Conservation (phyloP, 2,797 vertebrate genomes). For the Zalophus californianus region DNA sequence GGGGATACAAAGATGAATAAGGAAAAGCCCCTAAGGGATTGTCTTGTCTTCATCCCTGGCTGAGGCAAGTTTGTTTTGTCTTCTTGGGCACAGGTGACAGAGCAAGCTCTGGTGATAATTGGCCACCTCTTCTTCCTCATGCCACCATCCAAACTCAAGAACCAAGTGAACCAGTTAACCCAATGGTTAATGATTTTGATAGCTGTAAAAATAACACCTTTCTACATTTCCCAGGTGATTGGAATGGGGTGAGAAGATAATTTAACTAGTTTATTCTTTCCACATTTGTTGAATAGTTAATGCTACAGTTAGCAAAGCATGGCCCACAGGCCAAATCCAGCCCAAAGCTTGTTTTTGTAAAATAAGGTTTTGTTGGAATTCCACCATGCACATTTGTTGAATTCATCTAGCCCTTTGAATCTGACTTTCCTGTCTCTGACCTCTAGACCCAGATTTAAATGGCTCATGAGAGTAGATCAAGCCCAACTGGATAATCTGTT, state of each 20-base stretch:
- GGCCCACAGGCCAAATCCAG: neutral
- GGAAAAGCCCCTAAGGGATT: neutral
- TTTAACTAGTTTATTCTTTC: neutral
- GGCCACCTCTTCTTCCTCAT: constrained; percentile 52
- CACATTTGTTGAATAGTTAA: neutral
- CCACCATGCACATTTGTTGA: neutral
- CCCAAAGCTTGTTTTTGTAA: neutral
- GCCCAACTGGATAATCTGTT: neutral
- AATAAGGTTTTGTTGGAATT: neutral
- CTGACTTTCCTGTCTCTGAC: neutral
- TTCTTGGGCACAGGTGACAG: constrained; percentile 9
- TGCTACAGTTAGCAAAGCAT: neutral
- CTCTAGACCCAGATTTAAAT: neutral
- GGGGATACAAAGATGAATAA: neutral
- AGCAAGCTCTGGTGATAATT: neutral
- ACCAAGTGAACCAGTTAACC: neutral
- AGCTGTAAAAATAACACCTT: neutral
- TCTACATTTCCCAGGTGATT: constrained; percentile 62
- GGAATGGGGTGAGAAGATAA: neutral
- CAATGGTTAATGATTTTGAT: neutral
- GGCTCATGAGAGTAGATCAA: neutral
- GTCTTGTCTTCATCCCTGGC: neutral
- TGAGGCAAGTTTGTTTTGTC: neutral
- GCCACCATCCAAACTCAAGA: constrained; percentile 22
- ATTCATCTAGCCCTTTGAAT: neutral